These are phyloP conservation scores for Solea solea DNA, from an alignment of 2,113 vertebrate genomes.

Conservation along the genomic window DNA sequence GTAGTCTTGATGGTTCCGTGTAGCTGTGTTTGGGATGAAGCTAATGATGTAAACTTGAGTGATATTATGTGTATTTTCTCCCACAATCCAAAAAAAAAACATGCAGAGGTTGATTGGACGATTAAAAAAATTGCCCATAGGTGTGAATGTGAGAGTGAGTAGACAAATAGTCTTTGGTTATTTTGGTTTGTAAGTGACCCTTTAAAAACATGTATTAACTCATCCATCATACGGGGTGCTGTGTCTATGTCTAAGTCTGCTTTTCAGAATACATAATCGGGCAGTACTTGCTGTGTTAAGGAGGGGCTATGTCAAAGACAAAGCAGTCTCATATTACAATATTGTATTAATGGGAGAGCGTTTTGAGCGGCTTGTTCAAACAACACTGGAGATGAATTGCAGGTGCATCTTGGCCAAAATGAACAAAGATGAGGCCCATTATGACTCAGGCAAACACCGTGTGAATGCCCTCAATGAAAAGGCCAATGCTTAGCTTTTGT, in stretches of 20 bases:
- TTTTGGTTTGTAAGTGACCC: not conserved
- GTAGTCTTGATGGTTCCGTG: not conserved
- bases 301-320: conserved; percentile 10
- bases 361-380: conserved; percentile 55
- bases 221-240: not conserved
- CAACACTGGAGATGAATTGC: conserved; percentile 45
- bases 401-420: conserved; percentile 55
- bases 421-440: conserved; percentile 42
- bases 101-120: no score
- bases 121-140: no score
- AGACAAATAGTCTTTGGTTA: no score
- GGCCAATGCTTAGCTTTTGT: conserved; percentile 14
- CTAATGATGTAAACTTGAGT: not conserved
- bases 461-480: conserved; percentile 48
- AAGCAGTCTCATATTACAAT: conserved; percentile 34
- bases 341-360: conserved; percentile 18
- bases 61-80: not conserved
- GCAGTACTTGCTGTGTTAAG: conserved; percentile 2
- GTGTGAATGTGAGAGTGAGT: no score
- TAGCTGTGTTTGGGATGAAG: not conserved
- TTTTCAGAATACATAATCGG: conserved; percentile 22
- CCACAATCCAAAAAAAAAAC: no score
- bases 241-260: not conserved
- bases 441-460: conserved; percentile 50
- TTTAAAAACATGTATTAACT: not conserved